Conservation (phyloP, 92 coral and sea anemone genomes). For the Bergia sp. region DNA sequence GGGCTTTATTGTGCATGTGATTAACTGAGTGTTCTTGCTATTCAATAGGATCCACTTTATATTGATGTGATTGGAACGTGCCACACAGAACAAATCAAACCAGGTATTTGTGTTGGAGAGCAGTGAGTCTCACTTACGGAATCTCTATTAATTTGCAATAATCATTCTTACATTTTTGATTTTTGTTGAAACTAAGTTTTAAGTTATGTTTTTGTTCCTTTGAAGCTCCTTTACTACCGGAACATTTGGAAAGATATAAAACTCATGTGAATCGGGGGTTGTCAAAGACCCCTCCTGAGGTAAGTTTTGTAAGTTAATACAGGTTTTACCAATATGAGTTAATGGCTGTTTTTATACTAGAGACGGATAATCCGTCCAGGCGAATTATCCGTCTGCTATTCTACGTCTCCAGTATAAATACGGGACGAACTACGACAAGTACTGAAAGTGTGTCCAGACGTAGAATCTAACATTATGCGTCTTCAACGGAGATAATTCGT, state of each 20-base stretch:
- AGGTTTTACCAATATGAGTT: too few species aligned
- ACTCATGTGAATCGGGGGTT: constrained; percentile 86
- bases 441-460: too few species aligned
- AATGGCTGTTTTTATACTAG: too few species aligned
- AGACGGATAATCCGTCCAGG: too few species aligned
- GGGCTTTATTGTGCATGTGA: not conserved
- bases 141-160: not conserved
- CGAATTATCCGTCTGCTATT: too few species aligned
- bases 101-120: constrained; percentile 62
- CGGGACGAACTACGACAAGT: too few species aligned
- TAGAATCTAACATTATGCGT: too few species aligned
- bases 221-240: constrained; percentile 85
- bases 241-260: constrained; percentile 85
- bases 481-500: too few species aligned
- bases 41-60: constrained; percentile 76
- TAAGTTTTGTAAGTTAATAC: constrained; percentile 21
- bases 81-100: constrained; percentile 94
- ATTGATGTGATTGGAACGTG: constrained; percentile 97
- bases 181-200: not conserved
- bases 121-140: not conserved
- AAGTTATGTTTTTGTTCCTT: not conserved
- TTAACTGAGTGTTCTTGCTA: not conserved
- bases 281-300: constrained; percentile 90
- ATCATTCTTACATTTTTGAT: not conserved
- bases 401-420: too few species aligned